Base-by-base conservation (phyloP, 2,113 vertebrate genomes). In the Heterochromis multidens region DNA sequence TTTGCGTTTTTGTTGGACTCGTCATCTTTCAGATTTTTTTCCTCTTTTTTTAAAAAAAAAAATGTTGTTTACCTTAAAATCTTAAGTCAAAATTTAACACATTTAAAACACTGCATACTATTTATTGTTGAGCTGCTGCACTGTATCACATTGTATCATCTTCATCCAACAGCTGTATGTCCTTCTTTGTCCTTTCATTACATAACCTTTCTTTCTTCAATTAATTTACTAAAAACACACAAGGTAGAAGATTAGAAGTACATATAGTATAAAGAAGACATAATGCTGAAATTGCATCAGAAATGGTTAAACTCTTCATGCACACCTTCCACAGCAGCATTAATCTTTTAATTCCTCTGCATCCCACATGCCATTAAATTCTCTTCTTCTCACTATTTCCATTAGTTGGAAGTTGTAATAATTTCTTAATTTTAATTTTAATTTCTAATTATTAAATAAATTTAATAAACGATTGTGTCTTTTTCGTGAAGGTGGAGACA, bases 401-500 rank as follows among this genome's bases (percentile, higher is more conserved):
- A 8, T 5, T 56, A 17, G n/a, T 19, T 9, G 19, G 6, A 60
- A 70, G 17, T 23, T 59, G 16, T 57, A 23, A 56, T 31, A 10
- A 2, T n/a, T n/a, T n/a, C n/a, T n/a, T n/a, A n/a, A n/a, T n/a
- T n/a, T n/a, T n/a, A n/a, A n/a, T n/a, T n/a, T n/a, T n/a, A n/a
- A n/a, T n/a, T n/a, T n/a, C n/a, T n/a, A n/a, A 14, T 11, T 12
- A 14, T 40, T 27, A 1, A 19, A 27, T 59, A 46, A 77, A 82
- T n/a, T 2, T 56, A 72, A 76, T 8, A 37, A 79, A 37, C 29
- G 16, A 77, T 5, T 33, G 37, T 37, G n/a, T 86, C 5, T 89
- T 81, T 84, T 86, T 84, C 80, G n/a, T 91, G 92, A 96, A 97
- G 92, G 84, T 87, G 95, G 94, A 27, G 97, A 97, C 88, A 95